Evolutionary conservation across 2,113 vertebrate species (phyloP), one percentile per base, ranked within the genome.

Genomic region (Alethe castanea): DNA sequence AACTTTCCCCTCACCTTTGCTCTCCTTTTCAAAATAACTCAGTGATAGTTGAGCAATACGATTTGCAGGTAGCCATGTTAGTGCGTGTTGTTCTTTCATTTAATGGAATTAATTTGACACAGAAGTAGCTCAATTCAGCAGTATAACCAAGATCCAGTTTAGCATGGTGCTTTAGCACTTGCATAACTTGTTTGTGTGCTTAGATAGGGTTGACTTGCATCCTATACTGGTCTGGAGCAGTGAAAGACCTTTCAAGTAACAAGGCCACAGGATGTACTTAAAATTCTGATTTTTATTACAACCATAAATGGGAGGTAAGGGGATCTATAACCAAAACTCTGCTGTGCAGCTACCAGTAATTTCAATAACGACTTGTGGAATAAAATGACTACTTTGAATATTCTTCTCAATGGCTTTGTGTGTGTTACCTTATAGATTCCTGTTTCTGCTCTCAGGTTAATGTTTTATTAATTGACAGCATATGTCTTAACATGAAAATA

Each of bases 401-500:
- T 42, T 85, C 9, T 90, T 92, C n/a, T 42, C 0, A 3, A 54
- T 26, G 35, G 31, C 16, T 80, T 72, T 65, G 6, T 36, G 22
- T 72, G 20, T 12, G 5, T 50, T 59, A 25, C 22, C 47, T 93
- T 93, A 72, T 70, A 71, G 47, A 86, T 48, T 90, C 16, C 19
- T 47, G 8, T 36, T 93, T 74, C 54, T 77, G 20, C 77, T 62
- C 47, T 66, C 26, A 60, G 26, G 67, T 95, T 95, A 92, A 91
- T 78, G 26, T 86, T 96, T 90, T 62, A 70, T 81, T 69, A 88
- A 83, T 38, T 83, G 73, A 38, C 9, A 35, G 12, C 9, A 2
- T 72, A 83, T 25, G 3, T 18, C 14, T 78, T 81, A 78, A 50
- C 47, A 56, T 40, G 11, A 54, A 90, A 66, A 22, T 44, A 86